phyloP scores from a whole-genome alignment of 1,140 invertebrate species.

The Saccostrea cuccullata region DNA sequence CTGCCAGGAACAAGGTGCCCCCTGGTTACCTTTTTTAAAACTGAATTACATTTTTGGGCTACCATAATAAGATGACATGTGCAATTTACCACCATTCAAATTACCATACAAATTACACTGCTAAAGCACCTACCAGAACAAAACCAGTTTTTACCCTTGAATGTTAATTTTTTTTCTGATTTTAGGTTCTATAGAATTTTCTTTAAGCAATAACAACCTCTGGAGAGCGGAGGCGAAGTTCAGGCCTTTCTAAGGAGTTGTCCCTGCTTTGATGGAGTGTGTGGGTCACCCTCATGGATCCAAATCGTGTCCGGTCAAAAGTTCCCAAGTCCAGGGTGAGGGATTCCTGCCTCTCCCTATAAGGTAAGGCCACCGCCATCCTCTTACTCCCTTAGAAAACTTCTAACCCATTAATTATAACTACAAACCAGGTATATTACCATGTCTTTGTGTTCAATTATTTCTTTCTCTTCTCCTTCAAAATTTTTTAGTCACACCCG shows the following conservation, averaged over 20 bases:
- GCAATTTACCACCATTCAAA: neutral
- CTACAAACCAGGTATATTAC: neutral
- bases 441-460: neutral
- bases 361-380: neutral
- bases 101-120: neutral
- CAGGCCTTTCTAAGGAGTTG: neutral
- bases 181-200: neutral
- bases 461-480: neutral
- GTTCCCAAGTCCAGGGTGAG: neutral
- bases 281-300: neutral
- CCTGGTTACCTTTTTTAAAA: neutral
- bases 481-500: neutral
- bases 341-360: neutral
- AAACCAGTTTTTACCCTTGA: too few species aligned
- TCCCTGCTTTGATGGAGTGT: slow-evolving; percentile 9
- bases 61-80: neutral
- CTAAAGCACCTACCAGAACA: neutral
- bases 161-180: neutral
- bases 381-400: neutral
- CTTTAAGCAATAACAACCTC: neutral
- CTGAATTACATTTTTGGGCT: neutral
- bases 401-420: slow-evolving; percentile 13
- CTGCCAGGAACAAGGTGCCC: slow-evolving; percentile 4
- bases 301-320: neutral
- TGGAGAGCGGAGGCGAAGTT: neutral